phyloP scores from a whole-genome alignment of 2,888 invertebrate genomes.

The Euplexia lucipara region DNA sequence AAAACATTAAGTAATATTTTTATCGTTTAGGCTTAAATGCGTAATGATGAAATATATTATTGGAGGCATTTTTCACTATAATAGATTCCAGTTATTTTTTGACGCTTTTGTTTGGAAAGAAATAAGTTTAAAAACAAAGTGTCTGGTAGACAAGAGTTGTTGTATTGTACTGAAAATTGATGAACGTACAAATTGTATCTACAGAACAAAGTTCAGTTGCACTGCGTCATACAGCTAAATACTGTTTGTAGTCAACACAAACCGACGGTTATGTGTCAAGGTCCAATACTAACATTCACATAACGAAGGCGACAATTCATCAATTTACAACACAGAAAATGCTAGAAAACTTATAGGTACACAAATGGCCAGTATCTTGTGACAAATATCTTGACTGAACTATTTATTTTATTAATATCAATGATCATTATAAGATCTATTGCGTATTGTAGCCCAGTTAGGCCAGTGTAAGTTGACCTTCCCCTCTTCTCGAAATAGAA shows the following conservation, averaged over 20 bases:
- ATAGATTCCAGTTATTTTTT: no score
- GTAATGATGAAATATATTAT: background rate
- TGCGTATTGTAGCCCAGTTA: slow-evolving; percentile 27
- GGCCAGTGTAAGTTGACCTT: slow-evolving; percentile 28
- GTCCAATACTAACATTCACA: background rate
- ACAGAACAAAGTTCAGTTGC: slow-evolving; percentile 34
- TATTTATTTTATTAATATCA: background rate
- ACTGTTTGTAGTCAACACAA: slow-evolving; percentile 18
- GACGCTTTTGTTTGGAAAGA: no score
- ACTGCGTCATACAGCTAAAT: slow-evolving; percentile 12
- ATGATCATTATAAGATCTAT: slow-evolving; percentile 21
- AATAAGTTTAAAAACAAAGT: no score
- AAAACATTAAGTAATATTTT: no score
- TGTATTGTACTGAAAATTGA: background rate
- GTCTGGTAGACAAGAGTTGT: no score
- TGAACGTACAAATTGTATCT: slow-evolving; percentile 10
- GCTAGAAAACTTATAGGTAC: background rate
- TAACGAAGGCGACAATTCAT: background rate
- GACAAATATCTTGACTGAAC: background rate
- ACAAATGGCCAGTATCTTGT: background rate
- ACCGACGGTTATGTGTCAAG: slow-evolving; percentile 30
- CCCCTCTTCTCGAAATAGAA: slow-evolving; percentile 15
- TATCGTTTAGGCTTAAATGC: no score
- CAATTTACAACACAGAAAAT: background rate
- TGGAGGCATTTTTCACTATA: background rate